Evolutionary conservation across 2,797 vertebrate genomes (phyloP), one percentile per base, ranked within the genome.

Genomic region (Halcyon badia): DNA sequence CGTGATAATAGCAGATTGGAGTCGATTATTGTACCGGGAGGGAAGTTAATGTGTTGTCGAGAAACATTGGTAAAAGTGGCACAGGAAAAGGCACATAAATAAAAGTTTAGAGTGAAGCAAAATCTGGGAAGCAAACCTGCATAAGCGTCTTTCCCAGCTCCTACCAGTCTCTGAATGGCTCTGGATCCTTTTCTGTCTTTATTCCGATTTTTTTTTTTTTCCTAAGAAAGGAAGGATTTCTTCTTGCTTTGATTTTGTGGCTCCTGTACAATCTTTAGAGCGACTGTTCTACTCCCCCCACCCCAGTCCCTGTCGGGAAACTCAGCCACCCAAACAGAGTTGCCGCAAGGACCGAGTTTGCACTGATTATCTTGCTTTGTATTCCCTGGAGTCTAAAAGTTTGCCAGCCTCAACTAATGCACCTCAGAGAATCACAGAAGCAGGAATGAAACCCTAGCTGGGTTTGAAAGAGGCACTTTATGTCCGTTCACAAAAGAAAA

Each of bases 1-100:
- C 98, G 98, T 98, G 98, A 98, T 98, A 98, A 98, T 98, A 98
- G 98, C 98, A 98, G 98, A 98, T 98, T 98, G 98, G 97, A 98
- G 98, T 98, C 97, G 98, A 99, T 98, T 98, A 98, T 98, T 98
- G 98, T 98, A 98, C 98, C 97, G 90, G 98, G 98, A 98, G 98
- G 97, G 97, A 98, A 98, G 98, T 98, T 98, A 98, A 98, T 98
- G 98, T 96, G 98, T 98, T 98, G 98, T 98, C 96, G 97, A 98
- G 98, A 98, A 98, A 98, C 98, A 98, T 86, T 97, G 98, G 97
- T 97, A 95, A 97, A 97, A 98, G 96, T 96, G 97, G 97, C 96
- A 95, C 95, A 93, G 95, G 85, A 92, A 97, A 96, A 97, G 91
- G 95, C 95, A 94, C 93, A 89, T 87, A 97, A 98, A 98, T 97